phyloP scores from a whole-genome alignment of 2,888 invertebrate species.

The Notocelia uddmanniana region DNA sequence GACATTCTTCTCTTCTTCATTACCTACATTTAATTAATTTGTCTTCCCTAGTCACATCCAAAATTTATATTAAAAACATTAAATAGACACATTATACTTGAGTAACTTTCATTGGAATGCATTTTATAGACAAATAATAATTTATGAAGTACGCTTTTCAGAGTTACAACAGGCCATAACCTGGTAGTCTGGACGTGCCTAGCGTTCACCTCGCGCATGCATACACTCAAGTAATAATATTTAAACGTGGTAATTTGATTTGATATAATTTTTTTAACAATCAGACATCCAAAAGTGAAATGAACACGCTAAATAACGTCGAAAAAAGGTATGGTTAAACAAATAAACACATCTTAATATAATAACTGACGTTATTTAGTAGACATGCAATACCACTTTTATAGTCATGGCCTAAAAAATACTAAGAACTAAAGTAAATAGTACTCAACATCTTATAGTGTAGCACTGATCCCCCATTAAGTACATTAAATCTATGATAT shows the following conservation, averaged over 20 bases:
- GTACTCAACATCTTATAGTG: conserved; percentile 3
- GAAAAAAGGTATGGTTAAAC: neutral
- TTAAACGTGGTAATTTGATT: no score
- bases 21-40: conserved; percentile 16
- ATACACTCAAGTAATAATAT: neutral
- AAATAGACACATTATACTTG: conserved; percentile 37
- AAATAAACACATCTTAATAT: neutral
- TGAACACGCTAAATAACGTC: neutral
- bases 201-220: conserved; percentile 8
- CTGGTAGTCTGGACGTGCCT: conserved; percentile 13
- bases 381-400: conserved; percentile 13
- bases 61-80: conserved; percentile 27
- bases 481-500: conserved; percentile 25
- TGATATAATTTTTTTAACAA: neutral
- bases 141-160: conserved; percentile 15
- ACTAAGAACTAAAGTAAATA: conserved; percentile 29
- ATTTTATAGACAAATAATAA: conserved; percentile 30
- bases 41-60: conserved; percentile 8
- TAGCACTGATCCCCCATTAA: conserved; percentile 35
- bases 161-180: conserved; percentile 15
- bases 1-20: neutral
- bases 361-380: conserved; percentile 4
- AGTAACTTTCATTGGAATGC: conserved; percentile 42
- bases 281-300: neutral
- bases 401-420: conserved; percentile 30